Percentiles rank a stretch among this genome's conserved stretches.
Evolutionary conservation across 2,797 vertebrate species (phyloP).

Genomic region (Aratinga solstitialis): DNA sequence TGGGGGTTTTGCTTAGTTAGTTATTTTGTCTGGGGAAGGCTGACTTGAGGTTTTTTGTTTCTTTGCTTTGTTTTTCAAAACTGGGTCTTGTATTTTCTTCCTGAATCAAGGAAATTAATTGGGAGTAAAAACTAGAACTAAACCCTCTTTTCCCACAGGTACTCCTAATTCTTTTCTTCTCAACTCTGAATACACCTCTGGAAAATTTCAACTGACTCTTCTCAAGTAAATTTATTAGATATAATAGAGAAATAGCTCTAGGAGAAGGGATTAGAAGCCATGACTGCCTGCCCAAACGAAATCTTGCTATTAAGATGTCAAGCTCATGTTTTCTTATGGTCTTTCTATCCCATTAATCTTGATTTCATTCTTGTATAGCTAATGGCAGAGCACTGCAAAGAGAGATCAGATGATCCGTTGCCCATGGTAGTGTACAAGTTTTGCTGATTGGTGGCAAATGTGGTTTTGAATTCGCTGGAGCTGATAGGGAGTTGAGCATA

Average conservation of each 20-base stretch:
- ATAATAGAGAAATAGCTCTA: not conserved
- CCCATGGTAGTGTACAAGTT: not conserved
- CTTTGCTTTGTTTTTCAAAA: not conserved
- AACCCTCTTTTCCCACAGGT: not conserved
- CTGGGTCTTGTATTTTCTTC: not conserved
- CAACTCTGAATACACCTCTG: not conserved
- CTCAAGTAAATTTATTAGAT: not conserved
- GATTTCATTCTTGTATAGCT: not conserved
- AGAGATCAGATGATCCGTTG: conserved; percentile 3
- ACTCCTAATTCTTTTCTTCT: not conserved
- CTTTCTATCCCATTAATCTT: not conserved
- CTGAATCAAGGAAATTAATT: not conserved
- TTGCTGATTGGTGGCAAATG: not conserved
- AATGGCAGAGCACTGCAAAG: not conserved
- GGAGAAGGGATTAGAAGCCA: not conserved
- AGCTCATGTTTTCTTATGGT: not conserved
- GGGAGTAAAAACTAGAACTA: not conserved
- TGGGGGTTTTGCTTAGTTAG: not conserved
- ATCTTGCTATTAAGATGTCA: not conserved
- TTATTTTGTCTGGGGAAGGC: not conserved
- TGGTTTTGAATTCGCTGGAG: not conserved
- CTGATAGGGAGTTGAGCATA: not conserved
- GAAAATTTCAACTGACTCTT: not conserved
- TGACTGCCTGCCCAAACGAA: not conserved
- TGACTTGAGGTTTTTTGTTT: not conserved